Percentiles rank a stretch among this genome's conserved stretches.
Evolutionary conservation across 2,888 invertebrate genomes (phyloP).

Genomic region (Polyploca ridens): DNA sequence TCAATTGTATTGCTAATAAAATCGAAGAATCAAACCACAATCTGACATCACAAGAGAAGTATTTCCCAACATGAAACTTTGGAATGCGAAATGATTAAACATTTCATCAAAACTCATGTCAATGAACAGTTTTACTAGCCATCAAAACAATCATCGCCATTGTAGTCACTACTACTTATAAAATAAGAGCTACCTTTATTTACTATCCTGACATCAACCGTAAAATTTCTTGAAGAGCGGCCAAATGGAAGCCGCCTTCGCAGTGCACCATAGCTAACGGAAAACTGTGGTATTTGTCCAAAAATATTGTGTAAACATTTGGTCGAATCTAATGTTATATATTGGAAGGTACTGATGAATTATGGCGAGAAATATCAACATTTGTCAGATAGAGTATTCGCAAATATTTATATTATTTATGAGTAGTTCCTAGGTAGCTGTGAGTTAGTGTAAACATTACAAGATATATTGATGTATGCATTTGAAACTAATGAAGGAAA

Average conservation of each 20-base stretch:
- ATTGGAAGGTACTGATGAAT: not conserved
- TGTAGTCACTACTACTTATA: constrained; percentile 4
- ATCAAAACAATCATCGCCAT: constrained; percentile 1
- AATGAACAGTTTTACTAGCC: constrained; percentile 5
- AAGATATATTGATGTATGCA: no score
- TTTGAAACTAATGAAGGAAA: no score
- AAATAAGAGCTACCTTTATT: constrained; percentile 18
- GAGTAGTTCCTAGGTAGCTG: no score
- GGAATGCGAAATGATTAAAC: constrained; percentile 3
- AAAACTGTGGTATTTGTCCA: constrained; percentile 45
- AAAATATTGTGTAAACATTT: constrained; percentile 44
- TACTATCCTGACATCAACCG: constrained; percentile 47
- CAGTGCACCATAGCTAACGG: constrained; percentile 37
- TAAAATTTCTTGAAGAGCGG: constrained; percentile 47
- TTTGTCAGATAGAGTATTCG: not conserved
- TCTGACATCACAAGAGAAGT: not conserved
- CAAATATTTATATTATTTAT: not conserved
- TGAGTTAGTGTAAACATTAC: no score
- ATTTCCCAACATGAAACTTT: not conserved
- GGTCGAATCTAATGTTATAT: constrained; percentile 24
- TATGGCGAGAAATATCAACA: constrained; percentile 2
- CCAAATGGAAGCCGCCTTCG: constrained; percentile 48
- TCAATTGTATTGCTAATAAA: not conserved
- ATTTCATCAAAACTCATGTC: not conserved
- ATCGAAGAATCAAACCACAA: not conserved